These are phyloP conservation scores for Mungos mungo DNA, from an alignment of 2,113 vertebrate species.

Conservation along the genomic window DNA sequence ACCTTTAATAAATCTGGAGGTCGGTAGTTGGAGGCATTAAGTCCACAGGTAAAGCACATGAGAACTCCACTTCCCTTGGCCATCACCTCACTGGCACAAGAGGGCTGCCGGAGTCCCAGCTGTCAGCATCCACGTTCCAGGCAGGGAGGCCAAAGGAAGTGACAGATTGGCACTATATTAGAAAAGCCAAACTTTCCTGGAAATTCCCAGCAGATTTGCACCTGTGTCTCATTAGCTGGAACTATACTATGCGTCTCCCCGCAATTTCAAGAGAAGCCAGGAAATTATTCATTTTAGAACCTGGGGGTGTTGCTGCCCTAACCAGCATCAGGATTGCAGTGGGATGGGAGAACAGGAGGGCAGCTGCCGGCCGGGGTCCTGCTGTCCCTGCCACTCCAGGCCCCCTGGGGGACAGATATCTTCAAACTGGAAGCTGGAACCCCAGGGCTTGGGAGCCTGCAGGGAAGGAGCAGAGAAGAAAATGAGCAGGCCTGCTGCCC, in stretches of 20 bases:
- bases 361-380: rapidly evolving
- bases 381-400: neutral
- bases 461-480: neutral
- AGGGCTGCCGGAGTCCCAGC: neutral
- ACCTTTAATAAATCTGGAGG: neutral
- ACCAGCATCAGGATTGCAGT: neutral
- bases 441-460: neutral
- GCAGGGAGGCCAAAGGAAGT: neutral
- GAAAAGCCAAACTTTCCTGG: neutral
- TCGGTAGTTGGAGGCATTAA: too few species aligned
- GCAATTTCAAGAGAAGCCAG: neutral
- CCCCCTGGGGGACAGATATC: neutral
- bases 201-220: too few species aligned
- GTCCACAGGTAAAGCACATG: neutral
- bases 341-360: neutral
- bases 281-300: neutral
- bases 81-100: neutral
- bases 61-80: neutral
- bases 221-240: neutral
- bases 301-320: neutral
- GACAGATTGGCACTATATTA: neutral
- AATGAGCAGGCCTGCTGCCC: rapidly evolving
- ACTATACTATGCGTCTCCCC: neutral
- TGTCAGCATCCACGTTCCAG: neutral
- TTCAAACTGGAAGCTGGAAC: neutral